A percentile compares a stretch with the other conserved stretches of the same genome.
Evolutionary conservation across 2,888 invertebrate species (phyloP).

Genomic region (Timema cristinae): DNA sequence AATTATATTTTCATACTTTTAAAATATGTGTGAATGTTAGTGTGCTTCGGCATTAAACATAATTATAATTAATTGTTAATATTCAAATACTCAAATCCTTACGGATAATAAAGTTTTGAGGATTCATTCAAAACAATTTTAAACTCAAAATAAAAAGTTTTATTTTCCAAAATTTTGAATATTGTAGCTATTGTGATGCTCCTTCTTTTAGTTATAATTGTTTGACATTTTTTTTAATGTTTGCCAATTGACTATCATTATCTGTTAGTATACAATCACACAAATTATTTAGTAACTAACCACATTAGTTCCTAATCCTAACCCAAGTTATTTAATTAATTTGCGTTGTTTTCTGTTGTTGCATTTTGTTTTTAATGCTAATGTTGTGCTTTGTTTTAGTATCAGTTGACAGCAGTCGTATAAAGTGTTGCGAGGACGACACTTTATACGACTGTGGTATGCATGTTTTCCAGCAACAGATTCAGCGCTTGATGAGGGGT

Average conservation of each 20-base stretch:
- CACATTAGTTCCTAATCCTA: too few species aligned
- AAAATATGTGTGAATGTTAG: slow-evolving; percentile 12
- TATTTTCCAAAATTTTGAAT: too few species aligned
- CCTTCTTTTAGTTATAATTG: not conserved
- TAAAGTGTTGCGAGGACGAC: not conserved
- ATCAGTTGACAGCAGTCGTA: slow-evolving; percentile 11
- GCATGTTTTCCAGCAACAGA: slow-evolving; percentile 30
- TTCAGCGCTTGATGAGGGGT: slow-evolving; percentile 49
- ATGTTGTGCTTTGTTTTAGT: slow-evolving; percentile 29
- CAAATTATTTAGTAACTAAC: too few species aligned
- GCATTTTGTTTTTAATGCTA: slow-evolving; percentile 34
- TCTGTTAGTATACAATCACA: too few species aligned
- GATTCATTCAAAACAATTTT: too few species aligned
- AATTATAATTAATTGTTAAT: too few species aligned
- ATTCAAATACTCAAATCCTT: too few species aligned
- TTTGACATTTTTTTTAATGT: too few species aligned
- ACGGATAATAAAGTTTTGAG: too few species aligned
- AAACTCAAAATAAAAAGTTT: too few species aligned
- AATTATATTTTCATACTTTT: slow-evolving; percentile 19
- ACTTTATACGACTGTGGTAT: slow-evolving; percentile 11
- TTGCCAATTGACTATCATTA: too few species aligned
- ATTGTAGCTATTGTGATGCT: not conserved
- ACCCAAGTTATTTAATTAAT: not conserved
- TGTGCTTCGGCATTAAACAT: not conserved
- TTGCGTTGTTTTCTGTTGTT: slow-evolving; percentile 27